A percentile compares a stretch with the other conserved stretches of the same genome.
Evolutionary conservation across 2,888 invertebrate genomes (phyloP).

Genomic region (Rhabditoides inermis): DNA sequence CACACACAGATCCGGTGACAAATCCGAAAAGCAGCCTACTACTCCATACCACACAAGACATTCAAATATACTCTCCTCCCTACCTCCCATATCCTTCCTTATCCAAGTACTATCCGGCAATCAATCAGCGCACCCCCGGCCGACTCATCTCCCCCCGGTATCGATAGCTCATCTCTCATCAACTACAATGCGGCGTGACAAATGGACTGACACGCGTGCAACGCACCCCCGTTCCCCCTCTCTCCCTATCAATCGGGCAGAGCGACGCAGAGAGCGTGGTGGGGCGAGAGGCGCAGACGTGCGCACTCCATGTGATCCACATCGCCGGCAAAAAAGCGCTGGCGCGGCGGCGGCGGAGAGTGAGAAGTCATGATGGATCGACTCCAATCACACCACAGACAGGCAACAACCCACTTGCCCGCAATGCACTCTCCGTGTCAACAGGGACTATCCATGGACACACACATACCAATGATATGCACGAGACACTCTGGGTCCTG

Average conservation of each 20-base stretch:
- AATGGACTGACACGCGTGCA: not conserved
- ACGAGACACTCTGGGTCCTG: conserved; percentile 14
- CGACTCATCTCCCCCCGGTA: not conserved
- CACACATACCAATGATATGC: too few relatives aligned
- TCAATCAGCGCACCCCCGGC: conserved; percentile 1
- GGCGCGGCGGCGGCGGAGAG: not conserved
- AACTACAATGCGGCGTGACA: too few relatives aligned
- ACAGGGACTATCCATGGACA: too few relatives aligned
- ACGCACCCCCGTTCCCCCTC: not conserved
- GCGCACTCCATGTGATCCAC: too few relatives aligned
- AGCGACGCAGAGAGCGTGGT: too few relatives aligned
- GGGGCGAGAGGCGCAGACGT: too few relatives aligned
- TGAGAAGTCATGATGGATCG: not conserved
- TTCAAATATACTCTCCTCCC: not conserved
- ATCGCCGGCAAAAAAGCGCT: not conserved
- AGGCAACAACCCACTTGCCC: too few relatives aligned
- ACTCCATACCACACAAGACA: not conserved
- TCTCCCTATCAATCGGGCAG: too few relatives aligned
- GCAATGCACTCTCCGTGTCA: too few relatives aligned
- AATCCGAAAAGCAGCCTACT: not conserved
- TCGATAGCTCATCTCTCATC: conserved; percentile 4
- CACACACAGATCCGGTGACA: not conserved
- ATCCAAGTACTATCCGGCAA: not conserved
- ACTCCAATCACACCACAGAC: not conserved
- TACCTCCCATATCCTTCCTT: not conserved